These are phyloP conservation scores for Oithona nana DNA, from an alignment of 2,888 invertebrate genomes.

Conservation along the genomic window DNA sequence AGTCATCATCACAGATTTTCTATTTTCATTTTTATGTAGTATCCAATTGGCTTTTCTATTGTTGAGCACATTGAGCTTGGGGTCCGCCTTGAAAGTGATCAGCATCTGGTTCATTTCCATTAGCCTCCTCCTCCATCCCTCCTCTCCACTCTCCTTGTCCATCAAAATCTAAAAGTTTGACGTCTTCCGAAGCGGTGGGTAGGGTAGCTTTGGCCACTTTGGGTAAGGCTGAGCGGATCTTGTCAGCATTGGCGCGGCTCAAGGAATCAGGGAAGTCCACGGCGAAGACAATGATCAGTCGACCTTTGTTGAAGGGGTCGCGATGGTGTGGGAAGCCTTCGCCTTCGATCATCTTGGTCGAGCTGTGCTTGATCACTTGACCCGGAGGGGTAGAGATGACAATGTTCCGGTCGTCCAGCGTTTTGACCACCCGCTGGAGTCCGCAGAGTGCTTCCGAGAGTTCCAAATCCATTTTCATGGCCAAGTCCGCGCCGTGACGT, in stretches of 20 bases:
- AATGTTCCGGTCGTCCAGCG: slow-evolving; percentile 68
- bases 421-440: slow-evolving; percentile 59
- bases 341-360: slow-evolving; percentile 30
- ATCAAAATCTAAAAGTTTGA: slow-evolving; percentile 54
- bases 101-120: slow-evolving; percentile 32
- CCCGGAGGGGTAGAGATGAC: slow-evolving; percentile 57
- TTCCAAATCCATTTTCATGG: slow-evolving; percentile 49
- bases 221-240: slow-evolving; percentile 25
- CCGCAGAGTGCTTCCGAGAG: slow-evolving; percentile 81
- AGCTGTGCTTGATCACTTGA: slow-evolving; percentile 61
- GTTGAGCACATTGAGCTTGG: slow-evolving; percentile 53
- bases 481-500: slow-evolving; percentile 38
- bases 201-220: neutral
- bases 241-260: slow-evolving; percentile 45
- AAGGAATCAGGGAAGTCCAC: slow-evolving; percentile 64
- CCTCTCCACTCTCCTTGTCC: slow-evolving; percentile 28
- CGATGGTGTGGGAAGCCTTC: slow-evolving; percentile 80
- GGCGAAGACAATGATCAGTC: slow-evolving; percentile 65
- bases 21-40: too few species aligned
- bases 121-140: slow-evolving; percentile 32
- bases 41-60: slow-evolving; percentile 34
- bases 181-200: slow-evolving; percentile 42
- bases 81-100: slow-evolving; percentile 37
- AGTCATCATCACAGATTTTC: too few species aligned
- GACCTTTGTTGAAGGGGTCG: slow-evolving; percentile 67